Evolutionary conservation across 2,113 vertebrate species (phyloP), one percentile per base, ranked within the genome.

Genomic region (Salminus brasiliensis): DNA sequence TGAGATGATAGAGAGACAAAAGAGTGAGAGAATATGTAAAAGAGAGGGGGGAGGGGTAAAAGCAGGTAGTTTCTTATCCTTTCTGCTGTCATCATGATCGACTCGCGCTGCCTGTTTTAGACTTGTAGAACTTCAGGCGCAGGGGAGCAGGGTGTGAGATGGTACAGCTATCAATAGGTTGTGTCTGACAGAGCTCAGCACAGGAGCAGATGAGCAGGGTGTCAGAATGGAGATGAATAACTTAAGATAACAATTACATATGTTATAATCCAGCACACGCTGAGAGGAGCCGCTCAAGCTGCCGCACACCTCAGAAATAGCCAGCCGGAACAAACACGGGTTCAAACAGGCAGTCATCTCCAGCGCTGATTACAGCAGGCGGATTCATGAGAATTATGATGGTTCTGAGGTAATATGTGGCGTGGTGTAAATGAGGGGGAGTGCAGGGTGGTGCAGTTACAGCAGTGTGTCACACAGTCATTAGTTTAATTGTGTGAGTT

Each of bases 11-110:
- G 13, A 11, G 45, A 70, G 67, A 16, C 9, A 29, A 15, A 10
- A 16, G 84, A 81, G 76, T 87, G 85, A 89, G 25, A 63, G 18
- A 36, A 53, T 87, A 86, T 63, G 83, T 78, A 78, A 87, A 85
- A 89, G 32, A 63, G 18, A 29, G 55, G 88, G 86, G 62, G 84
- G 78, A 78, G 87, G 85, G 88, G 43, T 63, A 25, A 39, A 55
- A 74, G 34, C 8, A 41, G 57, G 23, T 36, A 25, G 43, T 3
- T 12, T 39, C 18, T 66, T 39, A 60, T 78, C 67, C 12, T 25
- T 45, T 36, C 27, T 21, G 36, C 67, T 72, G 77, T 77, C 82
- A 84, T 41, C 34, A 68, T 72, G 73, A 80, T 80, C 27, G 41
- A 77, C 65, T 77, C 11, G n/a, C 0, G 7, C 27, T n/a, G 59